These are phyloP conservation scores for Drosophila willistoni DNA, from an alignment of 1,140 invertebrate species.

Conservation along the genomic window DNA sequence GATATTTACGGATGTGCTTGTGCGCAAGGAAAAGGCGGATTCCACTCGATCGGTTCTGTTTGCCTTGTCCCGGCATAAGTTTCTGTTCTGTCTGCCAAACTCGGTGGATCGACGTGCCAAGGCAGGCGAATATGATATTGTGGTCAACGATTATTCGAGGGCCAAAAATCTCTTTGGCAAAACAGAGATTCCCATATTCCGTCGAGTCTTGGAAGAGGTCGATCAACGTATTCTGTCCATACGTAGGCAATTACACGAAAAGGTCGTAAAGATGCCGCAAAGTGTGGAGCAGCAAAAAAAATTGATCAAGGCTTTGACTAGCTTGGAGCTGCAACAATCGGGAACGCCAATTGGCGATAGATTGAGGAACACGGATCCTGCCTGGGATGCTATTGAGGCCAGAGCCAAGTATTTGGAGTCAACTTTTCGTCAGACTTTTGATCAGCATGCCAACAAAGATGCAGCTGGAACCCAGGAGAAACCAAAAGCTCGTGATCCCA, in stretches of 20 bases:
- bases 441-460: constrained; percentile 76
- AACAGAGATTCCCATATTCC: constrained; percentile 94
- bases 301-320: constrained; percentile 91
- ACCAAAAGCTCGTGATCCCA: constrained; percentile 68
- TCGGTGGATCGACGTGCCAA: constrained; percentile 97
- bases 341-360: constrained; percentile 72
- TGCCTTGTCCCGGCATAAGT: constrained; percentile 92
- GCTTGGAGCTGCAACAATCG: constrained; percentile 85
- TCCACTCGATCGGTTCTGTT: constrained; percentile 97
- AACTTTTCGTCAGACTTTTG: constrained; percentile 81
- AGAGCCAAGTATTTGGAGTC: constrained; percentile 90
- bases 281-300: constrained; percentile 97
- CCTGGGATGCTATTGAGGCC: constrained; percentile 95
- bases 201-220: constrained; percentile 94
- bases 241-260: constrained; percentile 90
- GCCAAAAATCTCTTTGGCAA: constrained; percentile 98
- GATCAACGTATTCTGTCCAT: constrained; percentile 94
- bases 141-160: constrained; percentile 98
- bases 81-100: constrained; percentile 97
- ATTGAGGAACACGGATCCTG: constrained; percentile 87
- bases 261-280: constrained; percentile 94
- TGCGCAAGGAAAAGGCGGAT: constrained; percentile 96
- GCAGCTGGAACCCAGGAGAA: constrained; percentile 58
- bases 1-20: constrained; percentile 96
- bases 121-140: constrained; percentile 97